These are phyloP conservation scores for Drosophila pachea DNA, from an alignment of 1,140 invertebrate species.

Conservation along the genomic window DNA sequence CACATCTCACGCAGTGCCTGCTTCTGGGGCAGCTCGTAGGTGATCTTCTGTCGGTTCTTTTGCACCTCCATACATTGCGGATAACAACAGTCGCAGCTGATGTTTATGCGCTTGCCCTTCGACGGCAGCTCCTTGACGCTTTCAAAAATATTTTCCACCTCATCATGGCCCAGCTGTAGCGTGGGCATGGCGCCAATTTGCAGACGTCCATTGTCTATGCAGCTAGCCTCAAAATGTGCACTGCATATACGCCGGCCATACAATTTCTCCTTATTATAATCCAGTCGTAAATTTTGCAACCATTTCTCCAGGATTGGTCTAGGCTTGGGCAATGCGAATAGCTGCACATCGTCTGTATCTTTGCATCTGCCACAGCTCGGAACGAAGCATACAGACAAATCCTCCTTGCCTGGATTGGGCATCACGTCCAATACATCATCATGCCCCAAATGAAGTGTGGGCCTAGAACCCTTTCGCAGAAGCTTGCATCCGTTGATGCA, in stretches of 20 bases:
- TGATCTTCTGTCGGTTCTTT: constrained; percentile 27
- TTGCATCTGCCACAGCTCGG: constrained; percentile 35
- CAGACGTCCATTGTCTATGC: constrained; percentile 24
- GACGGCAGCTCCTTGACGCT: background rate
- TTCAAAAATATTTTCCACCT: constrained; percentile 25
- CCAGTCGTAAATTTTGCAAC: constrained; percentile 54
- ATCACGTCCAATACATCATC: constrained; percentile 21
- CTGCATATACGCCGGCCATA: constrained; percentile 41
- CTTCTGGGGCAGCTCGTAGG: constrained; percentile 33
- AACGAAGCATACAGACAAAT: constrained; percentile 49
- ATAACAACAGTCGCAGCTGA: constrained; percentile 40
- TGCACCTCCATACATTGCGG: constrained; percentile 50
- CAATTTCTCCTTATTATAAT: constrained; percentile 16
- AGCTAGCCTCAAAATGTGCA: constrained; percentile 50
- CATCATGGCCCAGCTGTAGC: constrained; percentile 53
- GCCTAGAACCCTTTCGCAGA: constrained; percentile 49
- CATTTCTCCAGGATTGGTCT: constrained; percentile 47
- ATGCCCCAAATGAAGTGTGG: constrained; percentile 59
- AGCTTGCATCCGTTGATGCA: constrained; percentile 45
- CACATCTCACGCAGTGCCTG: constrained; percentile 33
- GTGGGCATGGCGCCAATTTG: constrained; percentile 53
- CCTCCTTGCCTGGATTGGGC: constrained; percentile 38
- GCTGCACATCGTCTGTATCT: constrained; percentile 19
- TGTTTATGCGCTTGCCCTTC: constrained; percentile 5
- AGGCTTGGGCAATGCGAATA: constrained; percentile 47